Evolutionary conservation across 2,113 vertebrate species (phyloP).

Genomic region (Stegostoma tigrinum): DNA sequence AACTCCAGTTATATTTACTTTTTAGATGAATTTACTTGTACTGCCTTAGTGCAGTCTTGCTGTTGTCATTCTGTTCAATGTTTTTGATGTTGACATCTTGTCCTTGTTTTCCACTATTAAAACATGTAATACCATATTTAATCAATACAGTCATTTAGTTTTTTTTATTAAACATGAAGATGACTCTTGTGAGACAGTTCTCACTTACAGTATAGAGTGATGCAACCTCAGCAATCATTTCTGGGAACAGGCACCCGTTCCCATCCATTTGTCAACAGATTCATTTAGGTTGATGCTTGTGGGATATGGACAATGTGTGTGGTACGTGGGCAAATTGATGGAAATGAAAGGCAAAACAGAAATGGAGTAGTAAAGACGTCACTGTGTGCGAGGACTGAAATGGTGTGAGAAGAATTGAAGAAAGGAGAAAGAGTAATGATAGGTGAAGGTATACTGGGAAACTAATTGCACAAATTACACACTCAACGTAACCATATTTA

Average conservation of each 20-base stretch:
- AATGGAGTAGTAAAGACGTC: background rate
- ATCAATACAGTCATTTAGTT: background rate
- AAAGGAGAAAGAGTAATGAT: background rate
- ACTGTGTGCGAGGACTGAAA: background rate
- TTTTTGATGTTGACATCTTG: background rate
- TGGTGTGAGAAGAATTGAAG: background rate
- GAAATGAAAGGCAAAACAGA: background rate
- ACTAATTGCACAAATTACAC: background rate
- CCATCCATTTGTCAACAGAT: background rate
- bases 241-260: background rate
- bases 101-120: background rate
- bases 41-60: no score
- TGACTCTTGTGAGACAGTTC: background rate
- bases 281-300: no score
- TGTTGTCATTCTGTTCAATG: background rate
- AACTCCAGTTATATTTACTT: background rate
- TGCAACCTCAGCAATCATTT: background rate
- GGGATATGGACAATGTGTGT: background rate
- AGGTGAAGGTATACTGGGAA: background rate
- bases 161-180: background rate
- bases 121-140: background rate
- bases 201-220: background rate
- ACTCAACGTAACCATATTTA: background rate
- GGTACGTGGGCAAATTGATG: background rate
- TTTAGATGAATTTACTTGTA: no score